Base-by-base conservation (phyloP, 1,140 invertebrate genomes). In the Aphis craccivora region DNA sequence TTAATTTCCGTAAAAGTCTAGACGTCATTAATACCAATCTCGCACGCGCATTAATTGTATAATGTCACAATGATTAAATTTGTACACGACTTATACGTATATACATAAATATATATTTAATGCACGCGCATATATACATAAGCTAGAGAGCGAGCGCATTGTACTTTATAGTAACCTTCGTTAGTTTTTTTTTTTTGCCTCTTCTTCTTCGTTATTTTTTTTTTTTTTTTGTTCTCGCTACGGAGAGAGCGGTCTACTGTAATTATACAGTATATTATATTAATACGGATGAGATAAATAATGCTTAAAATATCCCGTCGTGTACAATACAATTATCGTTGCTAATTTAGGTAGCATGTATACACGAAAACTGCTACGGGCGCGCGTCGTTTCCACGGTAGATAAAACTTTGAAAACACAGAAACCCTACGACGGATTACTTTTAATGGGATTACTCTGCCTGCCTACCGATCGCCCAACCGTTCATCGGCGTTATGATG, bases 261-360 rank as follows among this genome's bases (percentile, higher is more conserved):
- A 51, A 51, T 51, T 51, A 51, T 51, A 51, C 48, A 20, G 22
- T 40, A 83, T 43, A 84, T 30, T 43, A 84, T 30, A 76, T 76
- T 25, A n/a, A 76, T 43, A 88, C 45, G 86, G n/a, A 88, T 45
- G 35, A 89, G 87, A 89, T 89, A 89, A 89, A 89, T 53, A 89
- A 89, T 48, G 45, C 48, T 89, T 51, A 51, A 53, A 37, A 53
- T 53, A 51, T 51, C 86, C 22, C 83, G 30, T 88, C 86, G 45
- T 89, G 30, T 89, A 90, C 30, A 90, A 90, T 90, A 90, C 88
- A 90, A 90, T 90, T 43, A 90, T 90, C 53, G 88, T 60, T 35
- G 88, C 88, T 90, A 90, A 90, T 90, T 60, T 90, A 43, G 53
- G 22, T 51, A n/a, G 40, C 81, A 37, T 37, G 81, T 83, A 25